These are phyloP conservation scores for Sphaeridia pumilis DNA, from an alignment of 2,888 invertebrate species.

Conservation along the genomic window DNA sequence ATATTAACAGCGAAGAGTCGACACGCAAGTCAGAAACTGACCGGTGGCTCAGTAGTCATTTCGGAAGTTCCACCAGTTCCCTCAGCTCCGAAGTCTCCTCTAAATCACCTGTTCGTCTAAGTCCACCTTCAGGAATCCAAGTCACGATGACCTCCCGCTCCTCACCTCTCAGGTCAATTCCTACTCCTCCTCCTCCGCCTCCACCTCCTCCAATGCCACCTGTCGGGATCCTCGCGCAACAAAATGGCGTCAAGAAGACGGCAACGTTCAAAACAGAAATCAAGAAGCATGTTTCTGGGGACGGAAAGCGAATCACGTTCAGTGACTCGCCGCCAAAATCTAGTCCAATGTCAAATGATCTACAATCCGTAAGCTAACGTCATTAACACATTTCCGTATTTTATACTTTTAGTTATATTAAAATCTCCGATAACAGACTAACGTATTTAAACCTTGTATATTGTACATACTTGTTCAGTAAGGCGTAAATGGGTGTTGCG, in stretches of 20 bases:
- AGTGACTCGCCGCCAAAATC: slow-evolving; percentile 31
- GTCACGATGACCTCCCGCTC: slow-evolving; percentile 36
- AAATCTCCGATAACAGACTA: background rate
- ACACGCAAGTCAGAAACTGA: slow-evolving; percentile 79
- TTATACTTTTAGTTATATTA: background rate
- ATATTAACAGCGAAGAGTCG: slow-evolving; percentile 77
- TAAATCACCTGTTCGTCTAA: slow-evolving; percentile 26
- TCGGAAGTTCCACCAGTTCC: slow-evolving; percentile 46
- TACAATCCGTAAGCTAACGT: slow-evolving; percentile 34
- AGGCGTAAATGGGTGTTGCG: no score
- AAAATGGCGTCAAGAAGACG: background rate
- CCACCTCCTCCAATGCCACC: slow-evolving; percentile 15
- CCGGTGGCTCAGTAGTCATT: slow-evolving; percentile 82
- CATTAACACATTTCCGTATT: slow-evolving; percentile 7
- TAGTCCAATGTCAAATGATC: slow-evolving; percentile 32
- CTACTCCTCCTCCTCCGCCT: slow-evolving; percentile 25
- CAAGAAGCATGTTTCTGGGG: slow-evolving; percentile 19
- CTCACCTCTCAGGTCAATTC: slow-evolving; percentile 29
- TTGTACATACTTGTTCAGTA: no score
- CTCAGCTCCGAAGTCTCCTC: slow-evolving; percentile 33
- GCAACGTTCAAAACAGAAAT: background rate
- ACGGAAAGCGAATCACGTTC: slow-evolving; percentile 35
- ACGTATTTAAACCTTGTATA: background rate
- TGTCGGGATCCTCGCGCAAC: background rate
- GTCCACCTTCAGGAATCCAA: slow-evolving; percentile 34